Percentiles rank a stretch among this genome's conserved stretches.
Conservation (phyloP, 2,113 vertebrate genomes). For the Excalfactoria chinensis region DNA sequence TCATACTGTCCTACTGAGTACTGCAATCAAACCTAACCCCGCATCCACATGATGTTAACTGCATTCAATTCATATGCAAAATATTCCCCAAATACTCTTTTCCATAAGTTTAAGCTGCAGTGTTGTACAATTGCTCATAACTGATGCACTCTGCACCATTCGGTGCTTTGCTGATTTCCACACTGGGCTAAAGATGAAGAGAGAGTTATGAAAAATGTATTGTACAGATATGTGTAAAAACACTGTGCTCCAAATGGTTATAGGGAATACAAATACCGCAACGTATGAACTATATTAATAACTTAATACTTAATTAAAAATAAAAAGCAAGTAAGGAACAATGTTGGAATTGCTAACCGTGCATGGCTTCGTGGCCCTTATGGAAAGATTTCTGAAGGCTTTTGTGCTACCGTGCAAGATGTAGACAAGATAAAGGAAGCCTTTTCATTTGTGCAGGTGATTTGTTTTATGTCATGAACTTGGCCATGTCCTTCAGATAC, state of each 20-base stretch:
- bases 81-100: not conserved
- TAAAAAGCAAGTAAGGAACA: not conserved
- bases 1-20: not conserved
- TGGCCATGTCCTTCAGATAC: slow-evolving; percentile 41
- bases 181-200: not conserved
- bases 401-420: not conserved
- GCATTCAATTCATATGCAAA: accelerated
- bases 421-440: not conserved
- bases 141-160: not conserved
- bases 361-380: not conserved
- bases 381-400: not conserved
- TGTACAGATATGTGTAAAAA: not conserved
- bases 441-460: slow-evolving; percentile 18
- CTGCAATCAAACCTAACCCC: not conserved
- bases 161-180: not conserved
- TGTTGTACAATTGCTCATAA: not conserved
- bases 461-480: slow-evolving; percentile 37
- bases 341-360: not conserved
- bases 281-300: not conserved
- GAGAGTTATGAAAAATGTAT: not conserved
- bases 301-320: not conserved
- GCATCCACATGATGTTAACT: not conserved
- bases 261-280: not conserved
- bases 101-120: not conserved
- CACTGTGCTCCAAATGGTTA: not conserved